Base-by-base conservation (phyloP, 2,113 vertebrate genomes). In the Melanostigma gelatinosum region DNA sequence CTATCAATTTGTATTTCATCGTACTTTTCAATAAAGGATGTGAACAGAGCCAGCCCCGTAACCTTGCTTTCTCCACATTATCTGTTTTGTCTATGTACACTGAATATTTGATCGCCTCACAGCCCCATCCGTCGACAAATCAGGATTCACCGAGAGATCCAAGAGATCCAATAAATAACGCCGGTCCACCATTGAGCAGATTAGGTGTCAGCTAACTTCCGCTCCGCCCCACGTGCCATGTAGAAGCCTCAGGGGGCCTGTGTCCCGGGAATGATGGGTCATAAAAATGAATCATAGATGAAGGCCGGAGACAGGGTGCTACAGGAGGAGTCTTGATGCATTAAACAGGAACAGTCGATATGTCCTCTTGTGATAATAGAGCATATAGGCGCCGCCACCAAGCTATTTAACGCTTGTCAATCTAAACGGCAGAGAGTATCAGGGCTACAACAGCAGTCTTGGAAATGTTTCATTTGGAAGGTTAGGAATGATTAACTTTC, bases 261-360 rank as follows among this genome's bases (percentile, higher is more conserved):
- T 88, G 92, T 91, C 88, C 87, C 79, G 36, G 92, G 94, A 94
- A 93, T 93, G 93, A 94, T 94, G 93, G 94, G 91, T 95, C 94
- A 95, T 95, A 96, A 95, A 94, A 95, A 93, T 93, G 93, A 95
- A 94, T 95, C 94, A 95, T 92, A 93, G 93, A 94, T 94, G 95
- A 94, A 94, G 94, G 93, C 93, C 86, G 91, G 90, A 93, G 92
- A 95, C 90, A 85, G 87, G 87, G 90, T 88, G 93, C 88, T 94
- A 93, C 93, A 93, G 91, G 91, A 93, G 85, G 88, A 94, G 91
- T 93, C 92, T 86, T 86, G 93, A 90, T 92, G 93, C 91, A 93
- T 94, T 94, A 94, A 94, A 93, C 93, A 94, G 92, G 90, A 94
- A 93, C 91, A 93, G 92, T 92, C 91, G 92, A 94, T 94, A 94